A percentile compares a stretch with the other conserved stretches of the same genome.
phyloP scores from a whole-genome alignment of 2,797 vertebrate species.

The Vireo griseus region DNA sequence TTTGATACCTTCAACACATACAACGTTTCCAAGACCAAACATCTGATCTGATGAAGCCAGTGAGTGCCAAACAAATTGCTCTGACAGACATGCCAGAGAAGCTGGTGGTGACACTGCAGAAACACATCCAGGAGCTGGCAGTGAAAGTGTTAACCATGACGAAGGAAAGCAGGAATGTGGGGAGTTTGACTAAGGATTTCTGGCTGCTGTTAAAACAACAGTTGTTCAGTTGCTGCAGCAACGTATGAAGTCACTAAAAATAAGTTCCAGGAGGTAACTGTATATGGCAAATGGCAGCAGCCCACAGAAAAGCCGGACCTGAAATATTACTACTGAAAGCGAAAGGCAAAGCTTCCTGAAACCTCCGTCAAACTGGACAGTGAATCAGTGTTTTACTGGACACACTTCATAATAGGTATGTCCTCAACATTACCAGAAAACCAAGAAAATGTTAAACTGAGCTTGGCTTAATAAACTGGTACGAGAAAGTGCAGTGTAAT shows the following conservation, averaged over 20 bases:
- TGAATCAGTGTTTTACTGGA: not conserved
- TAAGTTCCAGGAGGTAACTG: constrained; percentile 65
- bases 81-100: not conserved
- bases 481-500: not conserved
- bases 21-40: not conserved
- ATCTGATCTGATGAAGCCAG: not conserved
- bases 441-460: not conserved
- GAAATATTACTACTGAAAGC: not conserved
- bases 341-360: not conserved
- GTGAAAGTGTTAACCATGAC: constrained; percentile 22
- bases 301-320: not conserved
- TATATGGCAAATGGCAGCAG: constrained; percentile 56
- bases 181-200: constrained; percentile 44
- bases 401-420: not conserved
- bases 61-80: not conserved
- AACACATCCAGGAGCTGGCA: not conserved
- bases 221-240: constrained; percentile 67
- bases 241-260: constrained; percentile 71
- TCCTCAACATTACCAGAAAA: not conserved
- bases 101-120: not conserved
- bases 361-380: not conserved
- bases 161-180: constrained; percentile 7
- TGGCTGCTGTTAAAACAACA: constrained; percentile 59
- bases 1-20: not conserved
- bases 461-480: not conserved